These are phyloP conservation scores for Trogon surrucura DNA, from an alignment of 2,113 vertebrate species.

Conservation along the genomic window DNA sequence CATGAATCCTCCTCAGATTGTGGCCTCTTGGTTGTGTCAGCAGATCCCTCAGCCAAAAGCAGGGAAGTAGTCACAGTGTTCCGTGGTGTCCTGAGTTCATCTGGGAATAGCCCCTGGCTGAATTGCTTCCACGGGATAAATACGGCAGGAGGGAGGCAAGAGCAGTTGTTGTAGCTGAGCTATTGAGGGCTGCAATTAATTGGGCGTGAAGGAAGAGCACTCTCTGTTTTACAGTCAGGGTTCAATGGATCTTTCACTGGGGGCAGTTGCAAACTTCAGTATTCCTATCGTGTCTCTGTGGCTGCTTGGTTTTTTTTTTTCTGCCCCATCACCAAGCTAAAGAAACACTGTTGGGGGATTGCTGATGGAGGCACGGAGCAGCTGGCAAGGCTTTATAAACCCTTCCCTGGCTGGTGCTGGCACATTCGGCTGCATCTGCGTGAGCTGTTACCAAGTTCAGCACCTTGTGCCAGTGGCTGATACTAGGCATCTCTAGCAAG, in stretches of 20 bases:
- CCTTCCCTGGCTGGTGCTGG: background rate
- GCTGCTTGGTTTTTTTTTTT: background rate
- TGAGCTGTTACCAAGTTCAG: background rate
- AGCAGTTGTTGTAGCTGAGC: background rate
- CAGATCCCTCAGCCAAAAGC: background rate
- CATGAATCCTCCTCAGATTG: fast-evolving
- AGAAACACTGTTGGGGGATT: background rate
- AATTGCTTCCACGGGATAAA: background rate
- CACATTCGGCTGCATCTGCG: background rate
- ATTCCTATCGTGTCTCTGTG: background rate
- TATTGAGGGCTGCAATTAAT: background rate
- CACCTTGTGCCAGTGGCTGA: slow-evolving; percentile 10
- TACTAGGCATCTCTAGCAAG: background rate
- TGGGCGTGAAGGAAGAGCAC: background rate
- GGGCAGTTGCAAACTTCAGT: background rate
- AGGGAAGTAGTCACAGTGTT: background rate
- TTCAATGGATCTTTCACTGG: background rate
- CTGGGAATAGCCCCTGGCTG: background rate
- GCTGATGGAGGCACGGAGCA: fast-evolving
- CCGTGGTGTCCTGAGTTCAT: background rate
- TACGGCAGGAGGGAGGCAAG: background rate
- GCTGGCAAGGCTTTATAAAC: background rate
- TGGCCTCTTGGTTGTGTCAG: background rate
- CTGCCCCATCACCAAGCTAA: background rate
- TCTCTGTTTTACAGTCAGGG: background rate